A percentile compares a stretch with the other conserved stretches of the same genome.
These are phyloP conservation scores for Cryptocephalus moraei DNA, from an alignment of 2,888 invertebrate species.

Conservation along the genomic window DNA sequence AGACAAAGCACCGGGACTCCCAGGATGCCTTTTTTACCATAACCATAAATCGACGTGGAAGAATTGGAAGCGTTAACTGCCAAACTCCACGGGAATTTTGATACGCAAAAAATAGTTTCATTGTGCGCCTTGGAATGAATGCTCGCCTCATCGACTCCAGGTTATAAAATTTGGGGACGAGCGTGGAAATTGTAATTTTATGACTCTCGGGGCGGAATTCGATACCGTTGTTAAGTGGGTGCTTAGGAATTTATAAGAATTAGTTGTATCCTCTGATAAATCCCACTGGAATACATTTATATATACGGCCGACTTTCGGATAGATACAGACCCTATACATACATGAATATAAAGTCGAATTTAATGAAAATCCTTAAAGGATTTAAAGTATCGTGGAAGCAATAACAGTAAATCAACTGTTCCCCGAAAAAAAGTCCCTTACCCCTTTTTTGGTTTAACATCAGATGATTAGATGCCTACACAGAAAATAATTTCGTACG, in stretches of 20 bases:
- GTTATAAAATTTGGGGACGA: constrained; percentile 18
- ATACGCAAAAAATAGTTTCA: constrained; percentile 25
- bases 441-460: too few relatives aligned
- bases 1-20: constrained; percentile 23
- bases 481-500: too few relatives aligned
- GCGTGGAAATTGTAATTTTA: constrained; percentile 14
- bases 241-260: background rate
- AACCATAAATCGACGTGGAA: constrained; percentile 29
- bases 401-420: too few relatives aligned
- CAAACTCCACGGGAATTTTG: constrained; percentile 27
- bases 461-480: too few relatives aligned
- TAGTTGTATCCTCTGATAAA: too few relatives aligned
- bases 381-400: too few relatives aligned
- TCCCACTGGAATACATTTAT: too few relatives aligned
- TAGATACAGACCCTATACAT: too few relatives aligned
- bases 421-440: too few relatives aligned
- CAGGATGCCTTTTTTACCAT: constrained; percentile 20
- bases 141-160: constrained; percentile 15
- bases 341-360: too few relatives aligned
- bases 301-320: too few relatives aligned
- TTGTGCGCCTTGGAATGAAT: constrained; percentile 14
- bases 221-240: constrained; percentile 1
- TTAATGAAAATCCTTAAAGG: too few relatives aligned
- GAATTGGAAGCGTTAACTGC: constrained; percentile 20
- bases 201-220: constrained; percentile 4